Conservation (phyloP, 2,888 invertebrate species). For the Polymixis lichenea region DNA sequence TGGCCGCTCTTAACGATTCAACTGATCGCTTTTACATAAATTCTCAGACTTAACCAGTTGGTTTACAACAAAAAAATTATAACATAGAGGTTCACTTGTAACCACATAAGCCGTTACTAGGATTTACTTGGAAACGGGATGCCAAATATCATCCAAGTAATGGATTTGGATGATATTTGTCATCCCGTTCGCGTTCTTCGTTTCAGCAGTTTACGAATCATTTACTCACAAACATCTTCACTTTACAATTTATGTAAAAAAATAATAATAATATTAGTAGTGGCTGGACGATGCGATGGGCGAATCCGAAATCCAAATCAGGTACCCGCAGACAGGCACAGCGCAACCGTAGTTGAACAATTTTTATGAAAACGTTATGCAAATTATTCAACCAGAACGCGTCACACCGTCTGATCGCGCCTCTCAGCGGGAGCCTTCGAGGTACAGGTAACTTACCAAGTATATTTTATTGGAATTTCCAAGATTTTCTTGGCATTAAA, state of each 20-base stretch:
- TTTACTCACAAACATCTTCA: no score
- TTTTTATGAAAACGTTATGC: not conserved
- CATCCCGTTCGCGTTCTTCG: no score
- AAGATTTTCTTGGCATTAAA: not conserved
- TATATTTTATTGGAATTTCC: not conserved
- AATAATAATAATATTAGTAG: no score
- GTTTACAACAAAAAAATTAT: not conserved
- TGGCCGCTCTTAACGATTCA: not conserved
- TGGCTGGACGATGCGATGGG: no score
- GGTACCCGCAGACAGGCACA: not conserved
- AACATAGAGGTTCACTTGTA: not conserved
- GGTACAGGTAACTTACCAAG: not conserved
- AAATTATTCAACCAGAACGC: not conserved
- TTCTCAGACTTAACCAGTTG: not conserved
- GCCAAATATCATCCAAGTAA: no score
- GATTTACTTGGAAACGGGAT: no score
- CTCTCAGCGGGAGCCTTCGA: no score
- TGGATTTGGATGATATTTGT: no score
- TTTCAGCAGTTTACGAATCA: no score
- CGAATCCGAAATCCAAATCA: not conserved
- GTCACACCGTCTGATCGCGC: not conserved
- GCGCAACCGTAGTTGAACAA: not conserved
- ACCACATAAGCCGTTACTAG: not conserved
- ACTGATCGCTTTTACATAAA: not conserved
- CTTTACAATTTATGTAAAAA: no score